Base-by-base conservation (phyloP, 2,113 vertebrate genomes). In the Ifrita kowaldi region DNA sequence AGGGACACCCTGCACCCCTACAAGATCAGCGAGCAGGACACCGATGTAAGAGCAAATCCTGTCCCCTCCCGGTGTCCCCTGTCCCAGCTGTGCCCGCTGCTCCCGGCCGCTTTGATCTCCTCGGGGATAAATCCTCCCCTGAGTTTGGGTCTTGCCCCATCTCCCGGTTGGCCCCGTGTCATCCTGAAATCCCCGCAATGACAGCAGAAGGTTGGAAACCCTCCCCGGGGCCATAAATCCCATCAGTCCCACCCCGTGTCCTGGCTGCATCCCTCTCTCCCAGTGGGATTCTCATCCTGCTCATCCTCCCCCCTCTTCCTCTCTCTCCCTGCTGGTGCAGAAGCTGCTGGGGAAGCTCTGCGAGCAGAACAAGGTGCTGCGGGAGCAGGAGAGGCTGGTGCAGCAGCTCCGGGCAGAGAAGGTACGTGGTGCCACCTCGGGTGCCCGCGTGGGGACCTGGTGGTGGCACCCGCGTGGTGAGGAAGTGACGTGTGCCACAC, bases 11-110 rank as follows among this genome's bases (percentile, higher is more conserved):
- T 99, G 92, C 99, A 98, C 9, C 97, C 98, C 84, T 98, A 99
- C 97, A 99, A 99, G 97, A 97, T 99, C 85, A 99, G 99, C 69
- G 99, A 99, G 97, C 98, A 99, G 88, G 99, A 99, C 93, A 99
- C 99, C 5, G 99, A 99, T 70, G 99, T 99, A 99, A 99, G 99
- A 96, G 77, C 97, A 75, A 4, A 2, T 5, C 57, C 82, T 11
- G 12, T 62, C 70, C 77, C 35, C 20, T 7, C 53, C 47, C 33
- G 13, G 70, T 59, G 93, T 53, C 22, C 11, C 68, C 35, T 24
- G 8, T 60, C 53, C 30, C 30, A 33, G 53, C 53, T 9, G 11
- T 33, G 42, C 53, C 14, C 0, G 5, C 22, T 1, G 11, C 71
- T 73, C 77, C 65, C 1, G 15, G 33, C 9, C 5, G 24, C 37